Evolutionary conservation across 1,140 invertebrate species (phyloP), one percentile per base, ranked within the genome.

Genomic region (Hycleus phaleratus): DNA sequence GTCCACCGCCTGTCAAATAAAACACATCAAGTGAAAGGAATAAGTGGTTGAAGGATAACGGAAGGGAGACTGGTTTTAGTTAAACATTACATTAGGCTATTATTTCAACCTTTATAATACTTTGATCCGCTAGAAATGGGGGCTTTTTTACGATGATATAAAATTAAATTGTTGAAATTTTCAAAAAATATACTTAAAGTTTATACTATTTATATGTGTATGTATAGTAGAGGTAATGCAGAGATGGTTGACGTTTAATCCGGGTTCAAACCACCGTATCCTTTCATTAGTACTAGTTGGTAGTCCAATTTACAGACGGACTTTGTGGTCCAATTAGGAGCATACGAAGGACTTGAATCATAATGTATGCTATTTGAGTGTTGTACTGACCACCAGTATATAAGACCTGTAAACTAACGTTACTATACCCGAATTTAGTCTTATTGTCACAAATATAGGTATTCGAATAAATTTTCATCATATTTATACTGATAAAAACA

Each of bases 241-340:
- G 50, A 52, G 43, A 44, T 44, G 50, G 50, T 52, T 26, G 50
- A 38, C 42, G 40, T 45, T 12, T 53, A 53, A 53, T 53, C 51
- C 51, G 18, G 26, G 26, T 6, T 32, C 4, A 12, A 53, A 49
- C 48, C 48, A 32, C 4, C 25, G 25, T n/a, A 45, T 53, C 51
- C 51, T 53, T 53, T 55, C 52, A 55, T 55, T 55, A 55, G 52
- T 46, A 26, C 26, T 45, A 52, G 51, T 26, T 45, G 51, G 32
- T 32, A 4, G 32, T 32, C 32, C 32, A 32, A 32, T 32, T 32
- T 32, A 32, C 32, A 32, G 7, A 32, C 32, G 57, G 50, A 51
- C 57, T 59, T 59, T 59, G 57, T 40, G 50, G 57, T 59, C 57
- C 49, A 59, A 59, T 59, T 59, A 59, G 57, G 53, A 54, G 47